Base-by-base conservation (phyloP, 2,888 invertebrate species). In the Lithophane leautieri region DNA sequence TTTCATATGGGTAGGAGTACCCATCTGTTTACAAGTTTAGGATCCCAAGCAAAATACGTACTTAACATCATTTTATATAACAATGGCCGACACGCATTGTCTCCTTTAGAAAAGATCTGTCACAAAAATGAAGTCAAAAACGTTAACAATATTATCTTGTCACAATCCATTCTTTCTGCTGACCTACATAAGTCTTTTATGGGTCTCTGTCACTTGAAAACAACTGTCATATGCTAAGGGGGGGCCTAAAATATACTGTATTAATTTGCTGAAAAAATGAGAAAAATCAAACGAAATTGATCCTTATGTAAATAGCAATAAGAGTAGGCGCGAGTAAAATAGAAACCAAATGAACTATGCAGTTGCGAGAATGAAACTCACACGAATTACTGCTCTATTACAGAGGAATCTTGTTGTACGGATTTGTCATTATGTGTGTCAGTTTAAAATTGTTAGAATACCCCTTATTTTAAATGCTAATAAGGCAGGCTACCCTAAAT, bases 381-480 rank as follows among this genome's bases (percentile, higher is more conserved):
- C 9, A 8, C 54, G 1, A 82, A 69, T 73, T 2, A 77, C 19
- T 58, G 9, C 65, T 62, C 62, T 86, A 70, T n/a, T 22, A 0
- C 0, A 0, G 11, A 11, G 1, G 0, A 0, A 0, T n/a, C 74
- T 83, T 62, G 22, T 16, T 7, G 7, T 16, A 50, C 0, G 0
- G 50, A 19, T 22, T 19, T 0, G 0, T 28, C 28, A n/a, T 22
- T 22, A 1, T 9, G 14, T 2, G 28, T 42, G 1, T 2, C 0
- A 16, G 11, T 8, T 14, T 44, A 75, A 68, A 44, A 22, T 70
- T 52, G 79, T 77, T 50, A 88, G 89, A 88, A 89, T 86, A 90
- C 90, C 94, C 93, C 88, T 90, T 90, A 90, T 93, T 92, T 90
- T 87, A 91, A 93, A 93, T 93, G 92, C 89, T 91, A 93, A 94